A percentile compares a stretch with the other conserved stretches of the same genome.
phyloP scores from a whole-genome alignment of 2,113 vertebrate species.

The Trogon surrucura region DNA sequence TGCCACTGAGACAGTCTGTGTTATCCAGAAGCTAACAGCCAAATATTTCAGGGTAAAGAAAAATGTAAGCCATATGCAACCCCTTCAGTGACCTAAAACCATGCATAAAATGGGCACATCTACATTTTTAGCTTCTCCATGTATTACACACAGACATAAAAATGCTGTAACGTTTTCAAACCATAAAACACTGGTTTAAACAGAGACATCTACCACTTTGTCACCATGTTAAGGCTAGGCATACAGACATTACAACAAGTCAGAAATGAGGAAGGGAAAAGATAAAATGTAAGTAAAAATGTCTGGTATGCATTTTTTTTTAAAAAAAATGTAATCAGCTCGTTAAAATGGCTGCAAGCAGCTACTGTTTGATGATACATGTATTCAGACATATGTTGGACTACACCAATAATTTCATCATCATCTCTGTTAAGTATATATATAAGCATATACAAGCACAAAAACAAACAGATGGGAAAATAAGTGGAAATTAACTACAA shows the following conservation, averaged over 20 bases:
- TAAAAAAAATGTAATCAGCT: neutral
- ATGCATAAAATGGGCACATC: neutral
- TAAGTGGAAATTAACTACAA: neutral
- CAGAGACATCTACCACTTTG: neutral
- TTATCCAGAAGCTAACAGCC: neutral
- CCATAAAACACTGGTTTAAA: neutral
- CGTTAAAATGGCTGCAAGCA: neutral
- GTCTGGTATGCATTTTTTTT: neutral
- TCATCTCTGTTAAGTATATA: neutral
- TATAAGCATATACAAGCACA: neutral
- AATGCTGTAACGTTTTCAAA: neutral
- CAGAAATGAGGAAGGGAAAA: neutral
- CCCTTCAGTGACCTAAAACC: neutral
- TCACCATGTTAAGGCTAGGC: neutral
- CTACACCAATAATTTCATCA: neutral
- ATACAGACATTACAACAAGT: neutral
- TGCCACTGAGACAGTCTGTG: neutral
- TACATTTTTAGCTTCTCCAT: neutral
- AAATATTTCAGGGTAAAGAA: neutral
- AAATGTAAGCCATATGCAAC: neutral
- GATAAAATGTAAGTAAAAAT: neutral
- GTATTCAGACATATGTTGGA: neutral
- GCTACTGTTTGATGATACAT: neutral
- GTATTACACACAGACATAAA: neutral
- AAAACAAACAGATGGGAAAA: neutral